Evolutionary conservation across 2,888 invertebrate genomes (phyloP).

Genomic region (Ectropis crepuscularia): DNA sequence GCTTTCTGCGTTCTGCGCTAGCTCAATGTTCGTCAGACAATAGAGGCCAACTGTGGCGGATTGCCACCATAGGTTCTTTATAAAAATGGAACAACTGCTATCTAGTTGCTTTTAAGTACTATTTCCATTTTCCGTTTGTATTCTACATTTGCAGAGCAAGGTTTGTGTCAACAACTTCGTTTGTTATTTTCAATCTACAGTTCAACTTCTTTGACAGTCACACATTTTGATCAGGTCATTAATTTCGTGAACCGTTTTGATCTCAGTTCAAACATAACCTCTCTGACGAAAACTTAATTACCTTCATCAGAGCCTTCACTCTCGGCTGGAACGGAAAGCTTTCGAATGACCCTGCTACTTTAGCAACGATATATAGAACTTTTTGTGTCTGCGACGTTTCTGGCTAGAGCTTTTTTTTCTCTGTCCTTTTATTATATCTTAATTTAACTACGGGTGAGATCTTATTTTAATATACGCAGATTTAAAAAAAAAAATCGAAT

Average conservation of each 20-base stretch:
- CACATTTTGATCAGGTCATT: neutral
- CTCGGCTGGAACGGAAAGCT: constrained; percentile 43
- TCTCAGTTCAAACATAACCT: constrained; percentile 14
- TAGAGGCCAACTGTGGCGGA: too few relatives aligned
- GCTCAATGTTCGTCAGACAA: too few relatives aligned
- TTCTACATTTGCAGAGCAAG: neutral
- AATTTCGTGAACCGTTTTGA: constrained; percentile 3
- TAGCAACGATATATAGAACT: constrained; percentile 48
- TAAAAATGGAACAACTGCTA: too few relatives aligned
- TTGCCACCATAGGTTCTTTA: too few relatives aligned
- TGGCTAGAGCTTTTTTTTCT: too few relatives aligned
- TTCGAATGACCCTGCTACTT: constrained; percentile 45
- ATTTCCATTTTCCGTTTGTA: neutral
- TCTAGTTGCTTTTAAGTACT: too few relatives aligned
- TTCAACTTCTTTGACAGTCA: neutral
- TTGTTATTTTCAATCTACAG: neutral
- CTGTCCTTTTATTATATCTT: too few relatives aligned
- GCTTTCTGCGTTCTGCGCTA: too few relatives aligned
- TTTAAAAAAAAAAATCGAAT: too few relatives aligned
- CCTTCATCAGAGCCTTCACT: constrained; percentile 37
- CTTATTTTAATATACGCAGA: too few relatives aligned
- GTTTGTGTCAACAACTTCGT: constrained; percentile 17
- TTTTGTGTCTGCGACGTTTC: constrained; percentile 46
- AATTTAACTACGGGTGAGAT: too few relatives aligned
- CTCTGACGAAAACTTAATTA: constrained; percentile 39